These are phyloP conservation scores for Dasypolia templi DNA, from an alignment of 2,888 invertebrate genomes.

Conservation along the genomic window DNA sequence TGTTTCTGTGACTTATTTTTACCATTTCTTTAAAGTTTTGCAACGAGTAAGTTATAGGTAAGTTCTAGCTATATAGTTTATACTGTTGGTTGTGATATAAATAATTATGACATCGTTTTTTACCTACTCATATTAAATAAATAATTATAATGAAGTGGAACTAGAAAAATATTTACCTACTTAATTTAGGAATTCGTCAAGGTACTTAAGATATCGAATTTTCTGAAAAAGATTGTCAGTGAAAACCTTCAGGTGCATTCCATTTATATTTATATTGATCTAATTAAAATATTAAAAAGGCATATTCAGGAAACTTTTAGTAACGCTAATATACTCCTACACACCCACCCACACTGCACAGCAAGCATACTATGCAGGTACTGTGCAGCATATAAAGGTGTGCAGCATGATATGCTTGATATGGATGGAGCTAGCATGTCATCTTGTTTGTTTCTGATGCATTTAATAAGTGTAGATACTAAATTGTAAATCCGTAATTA, in stretches of 20 bases:
- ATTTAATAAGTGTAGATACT: too few relatives aligned
- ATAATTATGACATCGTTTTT: background rate
- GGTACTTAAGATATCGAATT: background rate
- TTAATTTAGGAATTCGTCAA: background rate
- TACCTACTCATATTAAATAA: background rate
- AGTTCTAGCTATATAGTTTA: constrained; percentile 27
- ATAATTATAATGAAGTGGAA: background rate
- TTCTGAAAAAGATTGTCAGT: background rate
- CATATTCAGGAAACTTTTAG: too few relatives aligned
- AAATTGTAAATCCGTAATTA: too few relatives aligned
- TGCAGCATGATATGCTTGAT: too few relatives aligned
- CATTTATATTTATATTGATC: too few relatives aligned
- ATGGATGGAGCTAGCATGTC: too few relatives aligned
- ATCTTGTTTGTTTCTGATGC: too few relatives aligned
- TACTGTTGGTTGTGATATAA: background rate
- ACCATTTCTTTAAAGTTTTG: constrained; percentile 31
- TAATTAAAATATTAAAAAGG: too few relatives aligned
- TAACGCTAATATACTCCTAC: too few relatives aligned
- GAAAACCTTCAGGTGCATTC: background rate
- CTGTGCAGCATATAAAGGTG: too few relatives aligned
- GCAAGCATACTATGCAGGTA: too few relatives aligned
- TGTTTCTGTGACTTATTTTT: constrained; percentile 46
- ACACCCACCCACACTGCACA: too few relatives aligned
- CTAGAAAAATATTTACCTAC: background rate
- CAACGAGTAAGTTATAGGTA: constrained; percentile 33